Evolutionary conservation across 2,113 vertebrate genomes (phyloP).

Genomic region (Balaeniceps rex): DNA sequence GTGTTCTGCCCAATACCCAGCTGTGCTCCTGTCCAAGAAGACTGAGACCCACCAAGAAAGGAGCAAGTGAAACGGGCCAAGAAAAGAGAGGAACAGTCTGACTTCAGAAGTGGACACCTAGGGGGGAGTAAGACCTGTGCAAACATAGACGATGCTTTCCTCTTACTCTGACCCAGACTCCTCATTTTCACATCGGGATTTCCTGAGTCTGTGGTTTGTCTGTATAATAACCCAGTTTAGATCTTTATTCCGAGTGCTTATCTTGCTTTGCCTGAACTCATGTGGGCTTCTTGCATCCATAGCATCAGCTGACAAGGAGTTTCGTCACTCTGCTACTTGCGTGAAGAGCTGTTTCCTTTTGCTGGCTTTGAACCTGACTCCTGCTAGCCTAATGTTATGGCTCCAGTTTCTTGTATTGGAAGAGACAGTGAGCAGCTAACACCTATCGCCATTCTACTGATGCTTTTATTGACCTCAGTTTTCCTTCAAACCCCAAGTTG

Average conservation of each 20-base stretch:
- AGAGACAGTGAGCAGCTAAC: not conserved
- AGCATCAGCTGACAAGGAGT: not conserved
- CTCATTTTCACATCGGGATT: not conserved
- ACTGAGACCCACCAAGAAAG: not conserved
- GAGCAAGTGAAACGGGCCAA: not conserved
- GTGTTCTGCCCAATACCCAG: not conserved
- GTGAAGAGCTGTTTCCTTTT: not conserved
- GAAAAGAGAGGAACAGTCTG: not conserved
- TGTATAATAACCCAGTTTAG: not conserved
- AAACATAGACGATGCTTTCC: rapidly evolving
- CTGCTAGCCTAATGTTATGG: not conserved
- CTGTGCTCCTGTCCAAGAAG: not conserved
- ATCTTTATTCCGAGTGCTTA: not conserved
- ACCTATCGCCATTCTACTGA: not conserved
- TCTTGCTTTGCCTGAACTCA: not conserved
- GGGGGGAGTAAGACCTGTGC: not conserved
- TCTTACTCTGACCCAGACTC: not conserved
- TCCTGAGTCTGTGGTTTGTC: not conserved
- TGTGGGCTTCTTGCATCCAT: not conserved
- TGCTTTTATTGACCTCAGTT: not conserved
- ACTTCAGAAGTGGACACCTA: not conserved
- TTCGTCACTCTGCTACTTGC: not conserved
- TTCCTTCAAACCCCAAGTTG: not conserved
- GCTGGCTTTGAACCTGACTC: not conserved
- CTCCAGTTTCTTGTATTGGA: not conserved